Conservation (phyloP, 2,113 vertebrate genomes). For the Rhinolophus sinicus region DNA sequence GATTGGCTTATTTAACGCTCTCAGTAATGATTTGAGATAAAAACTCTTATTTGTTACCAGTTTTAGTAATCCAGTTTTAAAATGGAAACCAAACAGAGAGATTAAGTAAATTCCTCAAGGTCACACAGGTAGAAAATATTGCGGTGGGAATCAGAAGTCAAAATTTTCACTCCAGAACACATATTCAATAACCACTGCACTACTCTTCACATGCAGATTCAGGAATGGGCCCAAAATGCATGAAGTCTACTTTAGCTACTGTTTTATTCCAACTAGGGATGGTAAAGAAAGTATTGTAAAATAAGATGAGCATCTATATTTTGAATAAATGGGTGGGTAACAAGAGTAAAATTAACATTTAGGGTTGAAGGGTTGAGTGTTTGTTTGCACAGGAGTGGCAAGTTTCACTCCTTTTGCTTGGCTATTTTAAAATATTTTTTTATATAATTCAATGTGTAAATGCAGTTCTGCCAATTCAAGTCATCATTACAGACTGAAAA, state of each 20-base stretch:
- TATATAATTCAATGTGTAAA: not conserved
- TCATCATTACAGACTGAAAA: not conserved
- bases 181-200: not conserved
- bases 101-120: not conserved
- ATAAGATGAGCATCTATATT: not conserved
- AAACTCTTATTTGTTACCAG: not conserved
- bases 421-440: not conserved
- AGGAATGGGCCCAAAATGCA: not conserved
- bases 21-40: not conserved
- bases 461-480: not conserved
- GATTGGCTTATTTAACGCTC: not conserved
- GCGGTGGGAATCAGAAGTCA: not conserved
- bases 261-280: not conserved
- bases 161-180: not conserved
- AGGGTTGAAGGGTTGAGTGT: not conserved
- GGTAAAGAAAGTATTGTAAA: not conserved
- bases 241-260: not conserved
- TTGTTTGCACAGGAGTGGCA: not conserved
- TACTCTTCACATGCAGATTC: not conserved
- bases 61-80: not conserved
- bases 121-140: not conserved
- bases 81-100: not conserved
- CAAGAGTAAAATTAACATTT: not conserved
- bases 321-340: not conserved
- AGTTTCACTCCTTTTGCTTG: not conserved